These are phyloP conservation scores for Trisateles emortualis DNA, from an alignment of 2,888 invertebrate species.

Conservation along the genomic window DNA sequence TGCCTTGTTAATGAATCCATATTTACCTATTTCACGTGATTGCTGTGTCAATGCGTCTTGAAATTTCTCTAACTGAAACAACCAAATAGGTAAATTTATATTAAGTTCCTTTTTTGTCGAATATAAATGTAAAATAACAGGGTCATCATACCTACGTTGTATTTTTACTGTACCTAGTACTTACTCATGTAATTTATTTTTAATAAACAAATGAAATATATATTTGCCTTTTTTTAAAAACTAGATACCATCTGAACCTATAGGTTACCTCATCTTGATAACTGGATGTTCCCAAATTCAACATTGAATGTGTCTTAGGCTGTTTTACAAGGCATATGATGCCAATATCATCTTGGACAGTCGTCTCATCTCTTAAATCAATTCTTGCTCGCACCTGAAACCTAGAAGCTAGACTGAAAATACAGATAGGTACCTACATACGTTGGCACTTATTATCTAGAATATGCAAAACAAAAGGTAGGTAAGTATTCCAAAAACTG, in stretches of 20 bases:
- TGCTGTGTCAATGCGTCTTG: conserved; percentile 89
- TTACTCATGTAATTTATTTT: too few relatives aligned
- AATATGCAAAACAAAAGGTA: too few relatives aligned
- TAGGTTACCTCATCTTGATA: conserved; percentile 89
- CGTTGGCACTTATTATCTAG: too few relatives aligned
- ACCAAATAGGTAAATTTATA: too few relatives aligned
- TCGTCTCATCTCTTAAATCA: conserved; percentile 94
- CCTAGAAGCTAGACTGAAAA: too few relatives aligned
- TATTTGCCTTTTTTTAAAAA: conserved; percentile 89
- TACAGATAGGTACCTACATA: too few relatives aligned
- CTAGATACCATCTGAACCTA: conserved; percentile 92
- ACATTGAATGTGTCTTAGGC: conserved; percentile 92
- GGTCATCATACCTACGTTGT: too few relatives aligned
- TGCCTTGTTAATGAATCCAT: conserved; percentile 91
- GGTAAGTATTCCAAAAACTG: too few relatives aligned
- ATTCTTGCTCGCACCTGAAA: conserved; percentile 94
- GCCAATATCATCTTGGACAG: conserved; percentile 93
- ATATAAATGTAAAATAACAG: too few relatives aligned
- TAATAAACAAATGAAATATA: conserved; percentile 40
- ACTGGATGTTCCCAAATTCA: conserved; percentile 88
- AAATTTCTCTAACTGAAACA: conserved; percentile 89
- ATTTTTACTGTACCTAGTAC: too few relatives aligned
- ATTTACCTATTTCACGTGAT: conserved; percentile 89
- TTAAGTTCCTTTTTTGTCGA: too few relatives aligned
- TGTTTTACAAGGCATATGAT: conserved; percentile 94